Evolutionary conservation across 2,797 vertebrate genomes (phyloP).

Genomic region (Pipistrellus pygmaeus): DNA sequence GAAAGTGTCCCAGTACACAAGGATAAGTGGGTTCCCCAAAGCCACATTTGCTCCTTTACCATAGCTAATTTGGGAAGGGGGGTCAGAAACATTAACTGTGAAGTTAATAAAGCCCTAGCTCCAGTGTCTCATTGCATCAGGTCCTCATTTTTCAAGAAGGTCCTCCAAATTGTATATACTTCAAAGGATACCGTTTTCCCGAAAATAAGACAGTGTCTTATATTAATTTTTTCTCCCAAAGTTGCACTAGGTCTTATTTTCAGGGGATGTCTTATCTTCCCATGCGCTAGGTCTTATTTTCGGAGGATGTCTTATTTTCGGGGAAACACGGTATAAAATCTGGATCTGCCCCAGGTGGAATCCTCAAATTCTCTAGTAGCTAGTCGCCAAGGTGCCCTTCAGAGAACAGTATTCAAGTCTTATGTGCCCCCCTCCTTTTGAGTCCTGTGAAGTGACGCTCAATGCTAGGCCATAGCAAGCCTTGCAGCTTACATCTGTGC

Average conservation of each 20-base stretch:
- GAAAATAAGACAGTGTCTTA: no score
- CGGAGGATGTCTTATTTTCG: no score
- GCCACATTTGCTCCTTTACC: neutral
- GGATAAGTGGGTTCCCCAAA: neutral
- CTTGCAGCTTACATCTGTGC: neutral
- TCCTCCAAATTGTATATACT: neutral
- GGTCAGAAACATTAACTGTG: neutral
- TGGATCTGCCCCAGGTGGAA: neutral
- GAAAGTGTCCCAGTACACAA: neutral
- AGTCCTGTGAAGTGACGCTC: neutral
- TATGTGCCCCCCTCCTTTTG: neutral
- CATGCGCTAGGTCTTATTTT: no score
- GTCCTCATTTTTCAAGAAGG: neutral
- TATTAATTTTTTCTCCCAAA: no score
- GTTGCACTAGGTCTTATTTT: no score
- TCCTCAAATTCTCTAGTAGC: neutral
- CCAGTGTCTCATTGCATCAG: neutral
- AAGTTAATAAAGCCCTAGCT: constrained; percentile 8
- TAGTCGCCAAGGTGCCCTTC: neutral
- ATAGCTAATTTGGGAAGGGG: neutral
- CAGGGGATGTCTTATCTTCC: no score
- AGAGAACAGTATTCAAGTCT: neutral
- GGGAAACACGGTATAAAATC: neutral
- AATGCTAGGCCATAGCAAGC: neutral
- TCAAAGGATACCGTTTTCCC: neutral